Percentiles rank a stretch among this genome's conserved stretches.
phyloP scores from a whole-genome alignment of 2,888 invertebrate species.

The Dasysyrphus tricinctus region DNA sequence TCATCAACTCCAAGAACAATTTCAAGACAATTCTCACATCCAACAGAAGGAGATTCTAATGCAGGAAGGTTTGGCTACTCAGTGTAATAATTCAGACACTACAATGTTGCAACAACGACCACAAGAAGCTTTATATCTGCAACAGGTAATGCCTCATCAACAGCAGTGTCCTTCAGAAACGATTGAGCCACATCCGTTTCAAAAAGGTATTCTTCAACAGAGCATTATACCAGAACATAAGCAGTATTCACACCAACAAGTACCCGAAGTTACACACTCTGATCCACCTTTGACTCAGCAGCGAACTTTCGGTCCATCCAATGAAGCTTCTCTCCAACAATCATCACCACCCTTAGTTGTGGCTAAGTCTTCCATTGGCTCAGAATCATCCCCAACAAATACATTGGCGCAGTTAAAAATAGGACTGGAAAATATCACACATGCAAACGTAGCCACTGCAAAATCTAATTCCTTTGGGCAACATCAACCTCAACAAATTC shows the following conservation, averaged over 20 bases:
- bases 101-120: neutral
- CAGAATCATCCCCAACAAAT: conserved; percentile 81
- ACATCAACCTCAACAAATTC: conserved; percentile 56
- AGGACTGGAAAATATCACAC: conserved; percentile 85
- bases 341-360: conserved; percentile 1
- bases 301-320: conserved; percentile 10
- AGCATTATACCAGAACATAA: conserved; percentile 40
- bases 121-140: neutral
- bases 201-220: conserved; percentile 22
- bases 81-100: neutral
- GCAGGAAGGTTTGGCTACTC: neutral
- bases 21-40: neutral
- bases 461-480: conserved; percentile 76
- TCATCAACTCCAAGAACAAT: neutral
- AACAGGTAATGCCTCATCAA: neutral
- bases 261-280: neutral
- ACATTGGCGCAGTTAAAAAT: conserved; percentile 86
- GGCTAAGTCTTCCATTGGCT: conserved; percentile 34
- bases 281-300: conserved; percentile 17
- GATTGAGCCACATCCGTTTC: neutral
- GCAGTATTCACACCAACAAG: conserved; percentile 29
- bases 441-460: conserved; percentile 83
- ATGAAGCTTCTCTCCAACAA: conserved; percentile 18
- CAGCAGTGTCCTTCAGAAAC: conserved; percentile 28
- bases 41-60: neutral